Evolutionary conservation across 2,113 vertebrate genomes (phyloP).

Genomic region (Platysternon megacephalum): DNA sequence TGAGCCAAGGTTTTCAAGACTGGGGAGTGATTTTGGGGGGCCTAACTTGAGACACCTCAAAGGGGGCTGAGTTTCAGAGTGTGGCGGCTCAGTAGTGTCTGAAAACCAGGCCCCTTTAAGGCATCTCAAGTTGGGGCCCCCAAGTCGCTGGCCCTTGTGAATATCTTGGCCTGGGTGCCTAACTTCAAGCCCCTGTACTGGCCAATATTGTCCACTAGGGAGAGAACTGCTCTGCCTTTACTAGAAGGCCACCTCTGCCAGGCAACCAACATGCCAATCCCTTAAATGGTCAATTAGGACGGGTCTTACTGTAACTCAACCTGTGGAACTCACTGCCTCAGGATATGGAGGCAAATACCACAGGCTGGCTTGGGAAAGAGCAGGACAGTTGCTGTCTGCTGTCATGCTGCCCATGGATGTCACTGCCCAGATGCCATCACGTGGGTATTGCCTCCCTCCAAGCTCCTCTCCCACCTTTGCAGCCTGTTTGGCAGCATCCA

Average conservation of each 20-base stretch:
- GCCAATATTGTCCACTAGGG: background rate
- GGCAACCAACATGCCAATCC: background rate
- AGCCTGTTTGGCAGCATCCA: conserved; percentile 92
- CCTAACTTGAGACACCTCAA: background rate
- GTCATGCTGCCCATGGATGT: background rate
- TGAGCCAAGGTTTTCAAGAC: background rate
- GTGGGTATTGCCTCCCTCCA: background rate
- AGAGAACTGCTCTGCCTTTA: background rate
- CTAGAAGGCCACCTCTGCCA: background rate
- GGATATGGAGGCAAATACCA: background rate
- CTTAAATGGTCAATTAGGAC: background rate
- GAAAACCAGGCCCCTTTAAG: background rate
- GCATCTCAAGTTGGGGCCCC: background rate
- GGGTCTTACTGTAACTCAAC: background rate
- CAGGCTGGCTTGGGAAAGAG: background rate
- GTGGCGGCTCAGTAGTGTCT: rapidly evolving
- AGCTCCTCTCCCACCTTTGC: background rate
- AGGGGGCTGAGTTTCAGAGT: background rate
- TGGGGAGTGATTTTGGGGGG: background rate
- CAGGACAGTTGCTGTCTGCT: background rate
- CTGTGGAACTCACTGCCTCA: background rate
- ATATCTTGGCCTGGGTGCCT: background rate
- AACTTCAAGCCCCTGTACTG: background rate
- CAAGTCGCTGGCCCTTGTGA: background rate
- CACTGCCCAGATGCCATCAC: background rate